phyloP scores from a whole-genome alignment of 2,797 vertebrate genomes.

The Aphelocoma californica region DNA sequence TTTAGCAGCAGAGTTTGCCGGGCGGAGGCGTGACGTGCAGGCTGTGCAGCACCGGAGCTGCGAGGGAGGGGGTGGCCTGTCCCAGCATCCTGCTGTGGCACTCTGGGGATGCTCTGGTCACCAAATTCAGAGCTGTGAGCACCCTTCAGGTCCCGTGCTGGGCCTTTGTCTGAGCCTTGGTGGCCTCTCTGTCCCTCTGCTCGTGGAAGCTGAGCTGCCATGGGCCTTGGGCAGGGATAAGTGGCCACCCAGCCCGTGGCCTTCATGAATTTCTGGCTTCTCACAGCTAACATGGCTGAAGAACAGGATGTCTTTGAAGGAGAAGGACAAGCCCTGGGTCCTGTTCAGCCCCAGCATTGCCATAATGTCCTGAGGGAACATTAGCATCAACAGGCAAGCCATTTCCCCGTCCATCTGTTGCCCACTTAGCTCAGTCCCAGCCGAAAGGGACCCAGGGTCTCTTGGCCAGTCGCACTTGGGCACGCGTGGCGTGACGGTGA shows the following conservation, averaged over 20 bases:
- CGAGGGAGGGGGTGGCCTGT: background rate
- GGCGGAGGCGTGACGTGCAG: accelerated
- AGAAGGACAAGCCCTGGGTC: background rate
- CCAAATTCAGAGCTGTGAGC: background rate
- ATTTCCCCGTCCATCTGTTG: accelerated
- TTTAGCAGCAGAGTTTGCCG: background rate
- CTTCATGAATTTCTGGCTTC: background rate
- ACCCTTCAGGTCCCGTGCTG: background rate
- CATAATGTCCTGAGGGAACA: background rate
- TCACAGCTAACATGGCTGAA: background rate
- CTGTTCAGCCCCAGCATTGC: background rate
- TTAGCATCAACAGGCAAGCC: background rate
- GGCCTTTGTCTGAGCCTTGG: background rate
- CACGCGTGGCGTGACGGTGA: background rate
- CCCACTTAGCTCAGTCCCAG: background rate
- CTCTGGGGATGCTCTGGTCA: accelerated
- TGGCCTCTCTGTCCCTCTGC: background rate
- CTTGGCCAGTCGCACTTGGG: background rate
- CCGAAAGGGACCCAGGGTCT: background rate
- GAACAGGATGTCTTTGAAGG: background rate
- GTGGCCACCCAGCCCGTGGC: background rate
- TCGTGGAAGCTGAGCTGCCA: background rate
- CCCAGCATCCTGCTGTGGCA: background rate
- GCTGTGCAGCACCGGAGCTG: accelerated
- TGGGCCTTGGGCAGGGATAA: background rate